Conservation (phyloP, 2,888 invertebrate genomes). For the Ditula angustiorana region DNA sequence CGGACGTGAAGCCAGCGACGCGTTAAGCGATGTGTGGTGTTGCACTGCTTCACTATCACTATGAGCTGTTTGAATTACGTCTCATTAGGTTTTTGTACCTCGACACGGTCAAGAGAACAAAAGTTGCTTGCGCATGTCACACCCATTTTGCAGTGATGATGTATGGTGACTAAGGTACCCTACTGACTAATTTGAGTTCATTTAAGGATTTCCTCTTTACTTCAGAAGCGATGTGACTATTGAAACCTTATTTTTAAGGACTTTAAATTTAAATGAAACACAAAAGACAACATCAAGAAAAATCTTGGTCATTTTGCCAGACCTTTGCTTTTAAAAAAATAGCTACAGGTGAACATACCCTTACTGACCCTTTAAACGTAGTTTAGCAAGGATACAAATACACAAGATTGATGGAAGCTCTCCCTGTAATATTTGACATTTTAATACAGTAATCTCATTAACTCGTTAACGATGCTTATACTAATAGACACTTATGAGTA, state of each 20-base stretch:
- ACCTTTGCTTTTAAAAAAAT: no score
- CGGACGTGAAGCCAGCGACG: constrained; percentile 41
- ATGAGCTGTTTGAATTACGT: not conserved
- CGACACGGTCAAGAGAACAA: constrained; percentile 48
- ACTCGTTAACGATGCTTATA: not conserved
- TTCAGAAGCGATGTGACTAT: not conserved
- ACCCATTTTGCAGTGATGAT: constrained; percentile 41
- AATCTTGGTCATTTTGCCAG: no score
- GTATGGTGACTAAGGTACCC: constrained; percentile 9
- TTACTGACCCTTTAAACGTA: no score
- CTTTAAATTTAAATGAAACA: no score
- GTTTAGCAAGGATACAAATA: no score
- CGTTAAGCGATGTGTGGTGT: constrained; percentile 36
- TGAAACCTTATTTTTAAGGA: no score
- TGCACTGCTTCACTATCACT: constrained; percentile 23
- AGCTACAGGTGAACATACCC: no score
- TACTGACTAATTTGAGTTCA: constrained; percentile 8
- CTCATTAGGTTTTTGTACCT: constrained; percentile 43
- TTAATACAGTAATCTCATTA: not conserved
- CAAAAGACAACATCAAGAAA: no score
- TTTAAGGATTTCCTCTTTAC: not conserved
- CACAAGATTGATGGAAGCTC: no score
- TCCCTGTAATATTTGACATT: no score
- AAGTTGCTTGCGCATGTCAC: constrained; percentile 48
- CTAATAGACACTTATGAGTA: not conserved